Evolutionary conservation across 64 coral and sea anemone genomes (phyloP), one percentile per base, ranked within the genome.

Genomic region (Trachythela sp.): DNA sequence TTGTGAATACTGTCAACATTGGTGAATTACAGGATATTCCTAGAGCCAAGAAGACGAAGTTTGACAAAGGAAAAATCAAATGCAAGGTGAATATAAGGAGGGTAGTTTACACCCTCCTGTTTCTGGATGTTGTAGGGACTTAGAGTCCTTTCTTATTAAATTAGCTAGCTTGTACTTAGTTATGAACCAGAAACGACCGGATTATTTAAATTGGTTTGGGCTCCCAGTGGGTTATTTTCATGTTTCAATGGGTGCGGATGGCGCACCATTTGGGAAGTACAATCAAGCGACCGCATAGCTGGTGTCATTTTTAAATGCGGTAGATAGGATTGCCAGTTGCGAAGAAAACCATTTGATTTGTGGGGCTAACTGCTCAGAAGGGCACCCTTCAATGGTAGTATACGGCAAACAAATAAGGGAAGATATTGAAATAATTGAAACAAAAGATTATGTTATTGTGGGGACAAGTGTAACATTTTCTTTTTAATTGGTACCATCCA

Each of bases 241-340:
- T 15, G 54, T 92, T 5, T 33, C 75, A 39, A 9, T 92, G 43
- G 86, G 91, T 60, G 86, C 91, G 32, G 91, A 92, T 83, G 91
- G 85, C 18, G 91, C 91, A 34, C 91, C 86, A 39, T 88, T 92
- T 92, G 91, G 91, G 20, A 87, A 88, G 76, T 71, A 88, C 37
- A 86, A 92, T 37, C 52, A 45, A 48, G 91, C 91, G 24, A 92
- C 90, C 32, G 85, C 85, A 29, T 88, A 54, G 71, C 52, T 88
- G 40, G 91, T 92, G 8, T 88, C 70, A 35, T 84, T 92, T 45
- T 13, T 92, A 13, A 92, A 92, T 88, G 75, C 88, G 4, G 41
- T 83, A 30, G 86, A 92, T 31, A 54, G 86, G 30, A 72, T 92
- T 37, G 35, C 72, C 36, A 92, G 91, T 86, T 92, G 91, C 60